phyloP scores from a whole-genome alignment of 1,140 invertebrate genomes.

The Leptinotarsa lineolata region DNA sequence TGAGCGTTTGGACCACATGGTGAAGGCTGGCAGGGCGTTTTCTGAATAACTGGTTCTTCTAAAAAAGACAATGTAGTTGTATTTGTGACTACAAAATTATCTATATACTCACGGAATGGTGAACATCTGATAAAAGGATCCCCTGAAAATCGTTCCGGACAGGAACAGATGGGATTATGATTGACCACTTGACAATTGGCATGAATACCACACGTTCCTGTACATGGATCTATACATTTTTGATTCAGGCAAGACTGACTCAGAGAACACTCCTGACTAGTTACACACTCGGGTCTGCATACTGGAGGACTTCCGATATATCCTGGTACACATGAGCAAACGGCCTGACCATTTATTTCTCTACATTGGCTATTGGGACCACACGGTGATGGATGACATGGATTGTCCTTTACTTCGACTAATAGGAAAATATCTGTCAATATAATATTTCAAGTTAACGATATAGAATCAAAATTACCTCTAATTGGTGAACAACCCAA shows the following conservation, averaged over 20 bases:
- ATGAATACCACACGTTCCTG: conserved; percentile 74
- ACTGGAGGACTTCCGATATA: conserved; percentile 74
- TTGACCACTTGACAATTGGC: conserved; percentile 70
- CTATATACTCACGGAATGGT: conserved; percentile 50
- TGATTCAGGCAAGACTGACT: conserved; percentile 76
- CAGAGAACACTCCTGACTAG: conserved; percentile 73
- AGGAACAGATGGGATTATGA: conserved; percentile 71
- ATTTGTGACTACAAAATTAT: neutral
- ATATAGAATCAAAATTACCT: conserved; percentile 54
- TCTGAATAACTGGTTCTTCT: conserved; percentile 39
- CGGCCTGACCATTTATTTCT: conserved; percentile 68
- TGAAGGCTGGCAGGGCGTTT: conserved; percentile 71
- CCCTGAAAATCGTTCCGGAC: conserved; percentile 69
- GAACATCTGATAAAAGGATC: conserved; percentile 76
- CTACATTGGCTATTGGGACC: conserved; percentile 77
- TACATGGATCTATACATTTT: conserved; percentile 80
- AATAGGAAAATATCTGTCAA: conserved; percentile 58
- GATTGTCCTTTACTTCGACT: conserved; percentile 57
- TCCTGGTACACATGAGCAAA: conserved; percentile 72
- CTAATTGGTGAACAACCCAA: conserved; percentile 61
- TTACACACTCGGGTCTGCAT: conserved; percentile 76
- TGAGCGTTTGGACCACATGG: conserved; percentile 79
- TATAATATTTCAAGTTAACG: conserved; percentile 38
- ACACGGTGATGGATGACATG: conserved; percentile 75
- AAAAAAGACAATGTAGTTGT: conserved; percentile 25